These are phyloP conservation scores for Aphelinus atriplicis DNA, from an alignment of 1,140 invertebrate species.

Conservation along the genomic window DNA sequence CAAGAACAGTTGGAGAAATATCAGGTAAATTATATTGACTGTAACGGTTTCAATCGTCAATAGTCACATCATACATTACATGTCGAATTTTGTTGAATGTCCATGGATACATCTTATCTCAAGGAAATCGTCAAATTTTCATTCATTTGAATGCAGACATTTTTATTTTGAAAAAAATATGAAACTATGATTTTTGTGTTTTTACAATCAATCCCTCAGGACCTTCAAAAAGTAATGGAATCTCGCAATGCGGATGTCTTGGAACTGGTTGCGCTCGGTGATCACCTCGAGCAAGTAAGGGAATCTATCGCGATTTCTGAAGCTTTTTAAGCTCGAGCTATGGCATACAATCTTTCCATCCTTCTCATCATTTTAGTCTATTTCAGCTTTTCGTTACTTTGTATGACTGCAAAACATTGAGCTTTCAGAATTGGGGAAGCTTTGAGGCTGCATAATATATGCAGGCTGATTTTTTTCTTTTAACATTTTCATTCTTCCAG, in stretches of 20 bases:
- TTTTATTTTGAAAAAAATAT: conserved; percentile 4
- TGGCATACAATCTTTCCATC: conserved; percentile 24
- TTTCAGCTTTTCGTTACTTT: conserved; percentile 17
- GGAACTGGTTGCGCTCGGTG: conserved; percentile 78
- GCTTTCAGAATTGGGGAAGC: conserved; percentile 17
- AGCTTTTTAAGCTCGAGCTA: conserved; percentile 30
- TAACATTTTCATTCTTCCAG: conserved; percentile 20
- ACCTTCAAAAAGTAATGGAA: conserved; percentile 79
- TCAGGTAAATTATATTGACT: conserved; percentile 72
- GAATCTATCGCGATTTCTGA: conserved; percentile 38
- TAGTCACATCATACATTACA: no score
- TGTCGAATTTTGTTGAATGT: no score
- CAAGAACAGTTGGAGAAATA: conserved; percentile 89
- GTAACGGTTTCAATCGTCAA: no score
- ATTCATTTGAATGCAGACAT: neutral
- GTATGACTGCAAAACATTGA: conserved; percentile 19
- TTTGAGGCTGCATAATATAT: neutral
- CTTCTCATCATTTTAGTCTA: conserved; percentile 10
- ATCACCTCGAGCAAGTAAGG: conserved; percentile 88
- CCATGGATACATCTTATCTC: no score
- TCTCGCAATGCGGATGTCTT: conserved; percentile 76
- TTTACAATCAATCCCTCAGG: conserved; percentile 70
- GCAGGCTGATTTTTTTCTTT: conserved; percentile 12
- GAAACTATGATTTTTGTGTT: conserved; percentile 33
- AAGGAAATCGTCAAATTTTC: no score